Evolutionary conservation across 2,888 invertebrate species (phyloP), one percentile per base, ranked within the genome.

Genomic region (Drosophila kanekoi): DNA sequence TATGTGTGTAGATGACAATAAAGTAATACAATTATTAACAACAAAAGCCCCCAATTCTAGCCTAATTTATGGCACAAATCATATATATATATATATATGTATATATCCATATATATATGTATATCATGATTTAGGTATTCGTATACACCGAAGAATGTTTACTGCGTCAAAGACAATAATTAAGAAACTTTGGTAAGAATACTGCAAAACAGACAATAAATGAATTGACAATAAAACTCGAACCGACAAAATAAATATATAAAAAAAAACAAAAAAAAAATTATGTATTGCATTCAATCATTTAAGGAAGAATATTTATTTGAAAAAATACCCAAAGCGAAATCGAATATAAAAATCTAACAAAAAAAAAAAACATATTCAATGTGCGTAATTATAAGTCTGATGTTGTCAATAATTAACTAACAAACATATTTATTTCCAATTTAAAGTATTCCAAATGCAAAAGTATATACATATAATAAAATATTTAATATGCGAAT

Each of bases 361-460:
- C 16, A 20, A 49, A 62, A 47, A 41, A 52, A 70, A 45, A 72
- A 59, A 83, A 86, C 84, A 87, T 81, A 81, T 83, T 84, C 77
- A 87, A 81, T 84, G 85, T 87, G 81, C 76, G 86, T 91, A 91
- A 90, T 90, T 90, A 89, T 89, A 90, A 91, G 90, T 89, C 90
- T 91, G 90, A 90, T 88, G 89, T 90, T 82, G 90, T 91, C 91
- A 91, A 90, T 91, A 89, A 79, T 65, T 69, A 82, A 67, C 68
- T 77, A 72, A 72, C 38, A 67, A 72, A 72, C 38, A 67, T 67
- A 71, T 70, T 75, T 67, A 80, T 75, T 75, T 77, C 61, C 72
- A 51, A 79, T 60, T 59, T 65, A 77, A 73, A 62, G 77, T 79
- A 79, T 77, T 84, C 49, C 43, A 77, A 78, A 80, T 66, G 69